These are phyloP conservation scores for Conus betulinus DNA, from an alignment of 1,140 invertebrate genomes.

Conservation along the genomic window DNA sequence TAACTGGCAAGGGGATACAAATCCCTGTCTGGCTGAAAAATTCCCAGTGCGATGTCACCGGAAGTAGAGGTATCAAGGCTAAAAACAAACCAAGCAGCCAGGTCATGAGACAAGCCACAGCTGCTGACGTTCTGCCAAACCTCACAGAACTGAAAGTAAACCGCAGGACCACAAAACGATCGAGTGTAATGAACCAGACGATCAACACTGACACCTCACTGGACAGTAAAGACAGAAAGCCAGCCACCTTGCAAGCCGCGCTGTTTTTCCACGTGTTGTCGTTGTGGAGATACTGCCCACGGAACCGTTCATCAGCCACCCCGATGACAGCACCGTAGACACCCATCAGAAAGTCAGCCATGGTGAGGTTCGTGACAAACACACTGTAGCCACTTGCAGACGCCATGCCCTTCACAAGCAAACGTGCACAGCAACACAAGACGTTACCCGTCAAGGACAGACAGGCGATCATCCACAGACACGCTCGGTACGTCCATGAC, in stretches of 20 bases:
- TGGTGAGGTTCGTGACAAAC: conserved; percentile 54
- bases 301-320: conserved; percentile 54
- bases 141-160: conserved; percentile 20
- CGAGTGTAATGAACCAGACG: conserved; percentile 52
- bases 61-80: conserved; percentile 36
- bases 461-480: not conserved
- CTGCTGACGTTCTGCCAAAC: conserved; percentile 3
- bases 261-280: conserved; percentile 59
- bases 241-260: conserved; percentile 50
- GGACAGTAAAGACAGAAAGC: conserved; percentile 57
- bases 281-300: conserved; percentile 54
- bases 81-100: conserved; percentile 39
- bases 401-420: not conserved
- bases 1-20: conserved; percentile 51
- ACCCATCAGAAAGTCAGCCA: conserved; percentile 65
- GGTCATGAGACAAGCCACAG: not conserved
- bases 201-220: conserved; percentile 60
- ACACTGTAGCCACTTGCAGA: conserved; percentile 29
- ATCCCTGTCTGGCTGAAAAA: conserved; percentile 52
- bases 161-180: conserved; percentile 47
- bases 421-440: not conserved
- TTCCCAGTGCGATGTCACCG: conserved; percentile 21
- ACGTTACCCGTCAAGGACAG: not conserved
- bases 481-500: not conserved
- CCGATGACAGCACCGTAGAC: conserved; percentile 66